Percentiles rank a stretch among this genome's conserved stretches.
Evolutionary conservation across 2,888 invertebrate species (phyloP).

Genomic region (Brachyptera risi): DNA sequence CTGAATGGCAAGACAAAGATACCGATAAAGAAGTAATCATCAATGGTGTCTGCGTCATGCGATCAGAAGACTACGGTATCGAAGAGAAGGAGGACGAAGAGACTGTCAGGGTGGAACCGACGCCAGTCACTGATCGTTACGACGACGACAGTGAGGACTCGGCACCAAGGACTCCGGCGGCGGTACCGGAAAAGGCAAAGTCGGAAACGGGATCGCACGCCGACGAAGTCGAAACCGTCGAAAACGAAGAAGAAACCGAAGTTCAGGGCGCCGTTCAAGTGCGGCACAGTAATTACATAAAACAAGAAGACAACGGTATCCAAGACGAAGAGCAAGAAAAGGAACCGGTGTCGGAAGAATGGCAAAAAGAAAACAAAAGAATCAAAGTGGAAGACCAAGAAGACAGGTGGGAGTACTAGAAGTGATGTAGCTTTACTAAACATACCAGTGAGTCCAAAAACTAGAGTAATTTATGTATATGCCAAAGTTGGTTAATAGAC

Average conservation of each 20-base stretch:
- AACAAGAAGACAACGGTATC: conserved; percentile 36
- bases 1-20: conserved; percentile 75
- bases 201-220: not conserved
- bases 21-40: conserved; percentile 62
- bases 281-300: conserved; percentile 44
- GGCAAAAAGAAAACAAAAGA: conserved; percentile 28
- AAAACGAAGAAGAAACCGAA: conserved; percentile 40
- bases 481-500: conserved; percentile 1
- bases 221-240: conserved; percentile 36
- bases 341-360: conserved; percentile 37
- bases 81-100: conserved; percentile 53
- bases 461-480: not conserved
- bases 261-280: conserved; percentile 48
- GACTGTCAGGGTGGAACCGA: conserved; percentile 72
- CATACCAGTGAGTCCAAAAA: conserved; percentile 14
- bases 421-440: not conserved
- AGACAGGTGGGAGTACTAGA: conserved; percentile 35
- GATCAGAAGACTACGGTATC: conserved; percentile 63
- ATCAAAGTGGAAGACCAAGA: conserved; percentile 34
- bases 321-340: conserved; percentile 29
- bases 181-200: conserved; percentile 35
- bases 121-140: conserved; percentile 62
- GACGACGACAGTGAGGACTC: conserved; percentile 42
- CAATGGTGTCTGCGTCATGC: conserved; percentile 91
- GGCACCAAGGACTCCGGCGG: conserved; percentile 40